These are phyloP conservation scores for Mycetomoellerius zeteki DNA, from an alignment of 1,140 invertebrate species.

Conservation along the genomic window DNA sequence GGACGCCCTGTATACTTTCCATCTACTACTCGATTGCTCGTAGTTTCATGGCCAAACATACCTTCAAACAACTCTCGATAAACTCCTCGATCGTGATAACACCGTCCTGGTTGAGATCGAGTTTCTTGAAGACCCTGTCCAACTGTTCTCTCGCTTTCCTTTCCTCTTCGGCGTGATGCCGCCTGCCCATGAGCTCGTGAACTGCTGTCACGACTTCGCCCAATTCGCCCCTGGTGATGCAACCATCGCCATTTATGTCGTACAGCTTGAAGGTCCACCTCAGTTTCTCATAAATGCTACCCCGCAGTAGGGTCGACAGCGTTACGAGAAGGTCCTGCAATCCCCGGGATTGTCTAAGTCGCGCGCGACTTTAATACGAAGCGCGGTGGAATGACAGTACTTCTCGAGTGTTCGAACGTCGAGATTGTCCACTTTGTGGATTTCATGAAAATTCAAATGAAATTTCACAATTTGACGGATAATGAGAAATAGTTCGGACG, in stretches of 20 bases:
- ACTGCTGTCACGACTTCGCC: slow-evolving; percentile 96
- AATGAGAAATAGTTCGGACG: slow-evolving; percentile 19
- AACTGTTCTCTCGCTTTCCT: slow-evolving; percentile 93
- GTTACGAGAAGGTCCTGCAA: slow-evolving; percentile 95
- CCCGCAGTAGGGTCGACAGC: slow-evolving; percentile 95
- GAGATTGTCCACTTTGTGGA: not conserved
- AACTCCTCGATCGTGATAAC: slow-evolving; percentile 99
- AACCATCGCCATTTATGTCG: slow-evolving; percentile 98
- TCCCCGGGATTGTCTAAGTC: slow-evolving; percentile 21
- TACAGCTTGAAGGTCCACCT: slow-evolving; percentile 98
- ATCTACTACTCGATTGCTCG: not conserved
- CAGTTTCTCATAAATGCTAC: slow-evolving; percentile 96
- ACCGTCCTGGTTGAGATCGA: slow-evolving; percentile 97
- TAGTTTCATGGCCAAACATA: slow-evolving; percentile 78
- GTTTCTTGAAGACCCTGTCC: slow-evolving; percentile 95
- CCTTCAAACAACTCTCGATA: slow-evolving; percentile 97
- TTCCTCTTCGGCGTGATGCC: slow-evolving; percentile 92
- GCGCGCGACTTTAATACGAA: not conserved
- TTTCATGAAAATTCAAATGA: slow-evolving; percentile 10
- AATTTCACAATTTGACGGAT: not conserved
- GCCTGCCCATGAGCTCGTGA: slow-evolving; percentile 95
- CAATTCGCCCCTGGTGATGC: slow-evolving; percentile 96
- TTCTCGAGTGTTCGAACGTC: not conserved
- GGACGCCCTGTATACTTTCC: not conserved
- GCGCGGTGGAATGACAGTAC: not conserved